Evolutionary conservation across 2,113 vertebrate genomes (phyloP).

Genomic region (Machaerirhynchus nigripectus): DNA sequence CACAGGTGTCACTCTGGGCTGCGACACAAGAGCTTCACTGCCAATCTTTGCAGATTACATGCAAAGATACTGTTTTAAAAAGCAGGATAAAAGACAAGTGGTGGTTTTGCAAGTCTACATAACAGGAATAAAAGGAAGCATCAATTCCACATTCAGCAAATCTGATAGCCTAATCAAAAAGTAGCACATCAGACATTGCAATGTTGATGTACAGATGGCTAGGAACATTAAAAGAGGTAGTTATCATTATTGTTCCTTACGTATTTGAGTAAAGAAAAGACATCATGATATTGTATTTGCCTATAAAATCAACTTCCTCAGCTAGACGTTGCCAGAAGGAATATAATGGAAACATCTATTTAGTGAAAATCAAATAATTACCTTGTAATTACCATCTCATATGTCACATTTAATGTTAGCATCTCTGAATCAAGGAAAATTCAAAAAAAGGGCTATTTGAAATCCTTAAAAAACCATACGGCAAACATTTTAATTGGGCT

Average conservation of each 20-base stretch:
- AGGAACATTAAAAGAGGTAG: background rate
- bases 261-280: background rate
- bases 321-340: constrained; percentile 13
- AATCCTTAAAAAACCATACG: constrained; percentile 38
- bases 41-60: constrained; percentile 1
- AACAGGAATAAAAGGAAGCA: background rate
- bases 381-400: constrained; percentile 46
- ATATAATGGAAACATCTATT: constrained; percentile 31
- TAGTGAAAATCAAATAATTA: constrained; percentile 59
- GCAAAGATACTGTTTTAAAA: background rate
- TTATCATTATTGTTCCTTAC: constrained; percentile 6
- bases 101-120: background rate
- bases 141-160: background rate
- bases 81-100: background rate
- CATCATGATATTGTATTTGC: constrained; percentile 33
- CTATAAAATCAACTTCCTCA: constrained; percentile 56
- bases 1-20: constrained; percentile 1
- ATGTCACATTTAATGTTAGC: constrained; percentile 12
- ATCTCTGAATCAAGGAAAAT: constrained; percentile 52
- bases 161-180: constrained; percentile 43
- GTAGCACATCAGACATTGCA: background rate
- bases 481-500: constrained; percentile 61
- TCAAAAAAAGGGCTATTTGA: constrained; percentile 35
- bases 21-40: background rate
- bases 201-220: background rate